Percentiles rank a stretch among this genome's conserved stretches.
Evolutionary conservation across 2,797 vertebrate genomes (phyloP).

Genomic region (Channa striata): DNA sequence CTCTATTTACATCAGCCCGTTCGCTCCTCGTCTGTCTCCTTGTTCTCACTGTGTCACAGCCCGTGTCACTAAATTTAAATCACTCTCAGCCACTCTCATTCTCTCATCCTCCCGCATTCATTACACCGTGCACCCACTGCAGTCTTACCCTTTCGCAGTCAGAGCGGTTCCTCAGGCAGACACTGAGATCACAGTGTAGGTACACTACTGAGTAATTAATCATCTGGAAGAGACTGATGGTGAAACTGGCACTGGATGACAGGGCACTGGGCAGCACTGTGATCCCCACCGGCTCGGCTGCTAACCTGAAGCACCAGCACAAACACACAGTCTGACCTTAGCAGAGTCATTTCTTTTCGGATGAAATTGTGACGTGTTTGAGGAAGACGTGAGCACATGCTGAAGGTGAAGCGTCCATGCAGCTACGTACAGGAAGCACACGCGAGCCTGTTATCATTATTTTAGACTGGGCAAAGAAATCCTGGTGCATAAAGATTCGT

Average conservation of each 20-base stretch:
- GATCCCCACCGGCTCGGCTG: slow-evolving; percentile 74
- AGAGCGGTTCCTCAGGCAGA: slow-evolving; percentile 74
- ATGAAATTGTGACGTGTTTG: slow-evolving; percentile 12
- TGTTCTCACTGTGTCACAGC: slow-evolving; percentile 54
- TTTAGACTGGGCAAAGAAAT: slow-evolving; percentile 29
- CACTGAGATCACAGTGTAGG: slow-evolving; percentile 84
- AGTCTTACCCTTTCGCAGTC: slow-evolving; percentile 80
- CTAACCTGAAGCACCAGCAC: slow-evolving; percentile 65
- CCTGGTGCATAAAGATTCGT: slow-evolving; percentile 27
- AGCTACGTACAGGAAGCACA: not conserved
- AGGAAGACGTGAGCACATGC: slow-evolving; percentile 12
- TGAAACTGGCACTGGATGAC: slow-evolving; percentile 80
- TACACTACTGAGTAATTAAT: slow-evolving; percentile 86
- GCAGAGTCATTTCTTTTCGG: slow-evolving; percentile 1
- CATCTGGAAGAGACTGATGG: slow-evolving; percentile 89
- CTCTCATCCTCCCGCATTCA: slow-evolving; percentile 50
- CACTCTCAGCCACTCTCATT: slow-evolving; percentile 46
- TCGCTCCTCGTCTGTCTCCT: slow-evolving; percentile 34
- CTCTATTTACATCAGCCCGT: slow-evolving; percentile 34
- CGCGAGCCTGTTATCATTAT: not conserved
- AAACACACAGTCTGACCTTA: slow-evolving; percentile 35
- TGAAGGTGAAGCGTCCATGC: not conserved
- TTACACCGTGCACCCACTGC: slow-evolving; percentile 33
- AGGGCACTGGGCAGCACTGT: slow-evolving; percentile 71
- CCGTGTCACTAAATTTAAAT: slow-evolving; percentile 62